Base-by-base conservation (phyloP, 2,888 invertebrate species). In the Anaspis maculata region DNA sequence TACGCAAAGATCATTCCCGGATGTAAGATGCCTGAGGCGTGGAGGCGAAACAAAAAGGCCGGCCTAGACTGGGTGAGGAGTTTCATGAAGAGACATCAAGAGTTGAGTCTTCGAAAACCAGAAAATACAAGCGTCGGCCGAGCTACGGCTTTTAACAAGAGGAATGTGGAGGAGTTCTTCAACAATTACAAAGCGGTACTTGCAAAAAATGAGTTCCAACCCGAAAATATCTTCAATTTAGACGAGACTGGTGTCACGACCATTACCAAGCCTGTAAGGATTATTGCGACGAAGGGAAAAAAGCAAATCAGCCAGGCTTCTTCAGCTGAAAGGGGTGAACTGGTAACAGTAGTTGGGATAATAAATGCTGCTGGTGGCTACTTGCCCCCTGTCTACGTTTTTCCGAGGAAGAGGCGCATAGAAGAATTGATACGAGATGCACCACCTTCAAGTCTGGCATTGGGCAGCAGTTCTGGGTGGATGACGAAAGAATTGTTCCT, bases 171-270 rank as follows among this genome's bases (percentile, higher is more conserved):
- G 11, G 2, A 4, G 9, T 4, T 10, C 7, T 31, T 32, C 13
- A 2, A 3, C 14, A 49, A 48, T 45, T 45, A 39, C 22, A 38
- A 45, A 49, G 40, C 52, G 32, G 35, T 37, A 25, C 25, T 45
- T 10, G 11, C 11, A n/a, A 11, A 13, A 26, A 31, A 30, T 30
- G 21, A 41, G 34, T 41, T 40, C 9, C 30, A 36, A 26, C 41
- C 49, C 11, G 33, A 34, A 34, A 25, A 42, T 25, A 52, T 52
- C 19, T 52, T 41, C 41, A 55, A 55, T 42, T 27, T 40, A 26
- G 53, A 57, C 30, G 51, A 55, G 31, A 51, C 48, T 15, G 51
- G 51, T 14, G 25, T 51, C 19, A 42, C 44, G 13, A 56, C 55
- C 13, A 55, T 56, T 19, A 51, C 54, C 25, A 34, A 32, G 11